Evolutionary conservation across 2,888 invertebrate species (phyloP).

Genomic region (Dolichopus griseipennis): DNA sequence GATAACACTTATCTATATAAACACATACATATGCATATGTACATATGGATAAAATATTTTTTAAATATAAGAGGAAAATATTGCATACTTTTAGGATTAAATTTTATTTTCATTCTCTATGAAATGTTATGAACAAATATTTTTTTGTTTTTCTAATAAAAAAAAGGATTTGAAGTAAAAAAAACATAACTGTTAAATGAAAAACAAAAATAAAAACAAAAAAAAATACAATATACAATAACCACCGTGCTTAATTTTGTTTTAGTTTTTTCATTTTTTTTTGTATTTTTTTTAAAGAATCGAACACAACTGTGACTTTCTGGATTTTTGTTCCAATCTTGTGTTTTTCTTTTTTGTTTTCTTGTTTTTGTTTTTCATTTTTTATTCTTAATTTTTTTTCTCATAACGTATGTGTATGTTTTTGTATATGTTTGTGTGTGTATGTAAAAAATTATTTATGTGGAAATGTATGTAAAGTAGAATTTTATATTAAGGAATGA

Average conservation of each 20-base stretch:
- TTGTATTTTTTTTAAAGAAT: neutral
- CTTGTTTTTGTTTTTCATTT: neutral
- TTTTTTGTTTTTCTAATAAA: too few relatives aligned
- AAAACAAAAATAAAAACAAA: neutral
- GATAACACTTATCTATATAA: neutral
- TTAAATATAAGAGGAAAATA: too few relatives aligned
- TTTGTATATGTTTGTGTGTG: neutral
- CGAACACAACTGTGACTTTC: constrained; percentile 1
- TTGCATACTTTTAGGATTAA: too few relatives aligned
- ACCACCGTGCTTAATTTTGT: neutral
- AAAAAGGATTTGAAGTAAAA: too few relatives aligned
- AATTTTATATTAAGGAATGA: neutral
- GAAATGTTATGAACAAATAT: too few relatives aligned
- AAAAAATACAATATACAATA: neutral
- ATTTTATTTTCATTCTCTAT: too few relatives aligned
- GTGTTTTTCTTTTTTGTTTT: neutral
- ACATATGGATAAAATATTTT: too few relatives aligned
- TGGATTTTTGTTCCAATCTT: neutral
- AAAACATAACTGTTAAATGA: too few relatives aligned
- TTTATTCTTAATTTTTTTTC: too few relatives aligned
- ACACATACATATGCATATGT: neutral
- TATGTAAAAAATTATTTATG: neutral
- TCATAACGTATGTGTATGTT: neutral
- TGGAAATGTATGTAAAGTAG: neutral
- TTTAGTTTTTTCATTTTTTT: neutral